phyloP scores from a whole-genome alignment of 2,888 invertebrate genomes.

The Himalopsyche tibetana region DNA sequence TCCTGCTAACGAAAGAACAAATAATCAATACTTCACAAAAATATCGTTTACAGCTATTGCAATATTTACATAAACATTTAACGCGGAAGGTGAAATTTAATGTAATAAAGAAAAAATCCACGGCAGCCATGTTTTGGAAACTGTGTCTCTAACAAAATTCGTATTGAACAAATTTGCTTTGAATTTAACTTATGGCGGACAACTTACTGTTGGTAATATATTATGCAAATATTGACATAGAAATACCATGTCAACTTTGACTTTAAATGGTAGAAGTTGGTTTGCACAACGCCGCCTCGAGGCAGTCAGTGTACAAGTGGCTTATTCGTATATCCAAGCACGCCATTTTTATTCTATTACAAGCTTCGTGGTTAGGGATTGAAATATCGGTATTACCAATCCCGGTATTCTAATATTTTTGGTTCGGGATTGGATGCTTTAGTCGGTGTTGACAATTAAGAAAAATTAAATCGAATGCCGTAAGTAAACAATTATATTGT shows the following conservation, averaged over 20 bases:
- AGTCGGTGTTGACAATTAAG: too few species aligned
- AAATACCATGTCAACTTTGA: slow-evolving; percentile 3
- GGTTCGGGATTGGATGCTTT: too few species aligned
- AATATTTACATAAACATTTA: not conserved
- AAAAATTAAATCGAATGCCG: too few species aligned
- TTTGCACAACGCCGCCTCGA: not conserved
- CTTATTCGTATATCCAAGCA: not conserved
- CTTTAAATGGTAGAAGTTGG: not conserved
- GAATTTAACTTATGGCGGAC: not conserved
- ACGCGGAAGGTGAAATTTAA: not conserved
- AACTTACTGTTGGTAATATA: not conserved
- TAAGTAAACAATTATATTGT: too few species aligned
- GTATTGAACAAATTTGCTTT: not conserved
- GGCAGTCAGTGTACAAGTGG: not conserved
- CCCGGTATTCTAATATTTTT: too few species aligned
- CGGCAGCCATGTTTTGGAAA: not conserved
- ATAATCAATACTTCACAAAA: too few species aligned
- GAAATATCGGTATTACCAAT: too few species aligned
- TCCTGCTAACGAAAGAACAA: too few species aligned
- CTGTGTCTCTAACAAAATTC: not conserved
- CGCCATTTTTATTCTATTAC: too few species aligned
- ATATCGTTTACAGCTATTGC: too few species aligned
- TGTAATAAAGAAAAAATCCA: not conserved
- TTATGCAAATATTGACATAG: slow-evolving; percentile 21
- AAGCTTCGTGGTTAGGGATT: too few species aligned